Percentiles rank a stretch among this genome's conserved stretches.
phyloP scores from a whole-genome alignment of 1,140 invertebrate genomes.

The Drosophila sp. region DNA sequence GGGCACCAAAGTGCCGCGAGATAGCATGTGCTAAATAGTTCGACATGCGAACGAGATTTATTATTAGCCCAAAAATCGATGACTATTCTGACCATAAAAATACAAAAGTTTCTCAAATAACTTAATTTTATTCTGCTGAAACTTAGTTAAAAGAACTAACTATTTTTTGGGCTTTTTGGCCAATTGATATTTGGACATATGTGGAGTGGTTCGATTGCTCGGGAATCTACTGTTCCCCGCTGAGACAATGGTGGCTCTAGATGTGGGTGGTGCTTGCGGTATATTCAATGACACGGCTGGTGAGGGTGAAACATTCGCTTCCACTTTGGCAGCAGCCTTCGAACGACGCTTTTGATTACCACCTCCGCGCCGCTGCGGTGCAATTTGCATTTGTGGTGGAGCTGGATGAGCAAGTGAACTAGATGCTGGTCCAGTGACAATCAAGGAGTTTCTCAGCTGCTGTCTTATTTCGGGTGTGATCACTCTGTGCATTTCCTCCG shows the following conservation, averaged over 20 bases:
- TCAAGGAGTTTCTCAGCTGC: slow-evolving; percentile 7
- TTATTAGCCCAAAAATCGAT: no score
- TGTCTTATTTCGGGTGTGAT: background rate
- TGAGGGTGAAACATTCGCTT: background rate
- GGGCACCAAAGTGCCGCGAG: no score
- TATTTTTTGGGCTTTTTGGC: slow-evolving; percentile 37
- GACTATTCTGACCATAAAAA: no score
- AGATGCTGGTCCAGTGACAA: background rate
- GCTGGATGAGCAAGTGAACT: background rate
- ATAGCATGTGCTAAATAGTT: no score
- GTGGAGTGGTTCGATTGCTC: background rate
- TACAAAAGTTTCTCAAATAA: background rate
- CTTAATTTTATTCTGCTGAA: background rate
- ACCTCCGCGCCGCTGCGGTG: background rate
- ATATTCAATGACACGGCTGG: background rate
- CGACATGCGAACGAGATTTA: no score
- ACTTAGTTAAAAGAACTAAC: background rate
- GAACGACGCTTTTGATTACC: background rate
- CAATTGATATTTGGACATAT: slow-evolving; percentile 35
- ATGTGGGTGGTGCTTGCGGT: slow-evolving; percentile 26
- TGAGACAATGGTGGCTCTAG: slow-evolving; percentile 29
- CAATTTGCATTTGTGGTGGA: background rate
- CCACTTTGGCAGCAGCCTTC: background rate
- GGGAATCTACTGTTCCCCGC: background rate
- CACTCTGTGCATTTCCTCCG: background rate